Percentiles rank a stretch among this genome's conserved stretches.
Conservation (phyloP, 2,888 invertebrate genomes). For the Pollenia labialis region DNA sequence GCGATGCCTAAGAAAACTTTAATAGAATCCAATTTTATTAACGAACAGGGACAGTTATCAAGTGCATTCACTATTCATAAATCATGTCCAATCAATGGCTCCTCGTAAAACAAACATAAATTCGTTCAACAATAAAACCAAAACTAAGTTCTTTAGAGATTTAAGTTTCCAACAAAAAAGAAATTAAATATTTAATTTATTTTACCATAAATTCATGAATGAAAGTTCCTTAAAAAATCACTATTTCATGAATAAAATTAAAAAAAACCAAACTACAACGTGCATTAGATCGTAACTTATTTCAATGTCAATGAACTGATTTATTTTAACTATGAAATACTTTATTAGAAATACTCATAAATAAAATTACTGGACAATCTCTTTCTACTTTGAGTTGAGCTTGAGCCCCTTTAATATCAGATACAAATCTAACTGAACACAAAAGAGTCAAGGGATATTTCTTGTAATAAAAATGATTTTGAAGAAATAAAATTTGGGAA, state of each 20-base stretch:
- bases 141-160: not conserved
- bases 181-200: constrained; percentile 20
- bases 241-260: constrained; percentile 3
- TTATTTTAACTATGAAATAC: constrained; percentile 59
- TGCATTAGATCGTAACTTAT: constrained; percentile 53
- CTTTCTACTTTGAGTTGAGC: not conserved
- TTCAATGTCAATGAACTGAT: constrained; percentile 63
- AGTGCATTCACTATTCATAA: not conserved
- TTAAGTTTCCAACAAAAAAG: not conserved
- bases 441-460: constrained; percentile 21
- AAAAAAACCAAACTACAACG: constrained; percentile 1
- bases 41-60: no score
- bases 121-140: not conserved
- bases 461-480: constrained; percentile 34
- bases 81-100: not conserved
- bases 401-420: not conserved
- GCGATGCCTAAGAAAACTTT: no score
- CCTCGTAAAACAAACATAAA: not conserved
- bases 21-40: no score
- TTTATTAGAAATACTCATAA: constrained; percentile 64
- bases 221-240: not conserved
- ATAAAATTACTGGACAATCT: constrained; percentile 9
- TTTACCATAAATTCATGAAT: not conserved
- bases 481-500: constrained; percentile 3
- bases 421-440: not conserved